Evolutionary conservation across 2,113 vertebrate genomes (phyloP), one percentile per base, ranked within the genome.

Genomic region (Kryptolebias marmoratus): DNA sequence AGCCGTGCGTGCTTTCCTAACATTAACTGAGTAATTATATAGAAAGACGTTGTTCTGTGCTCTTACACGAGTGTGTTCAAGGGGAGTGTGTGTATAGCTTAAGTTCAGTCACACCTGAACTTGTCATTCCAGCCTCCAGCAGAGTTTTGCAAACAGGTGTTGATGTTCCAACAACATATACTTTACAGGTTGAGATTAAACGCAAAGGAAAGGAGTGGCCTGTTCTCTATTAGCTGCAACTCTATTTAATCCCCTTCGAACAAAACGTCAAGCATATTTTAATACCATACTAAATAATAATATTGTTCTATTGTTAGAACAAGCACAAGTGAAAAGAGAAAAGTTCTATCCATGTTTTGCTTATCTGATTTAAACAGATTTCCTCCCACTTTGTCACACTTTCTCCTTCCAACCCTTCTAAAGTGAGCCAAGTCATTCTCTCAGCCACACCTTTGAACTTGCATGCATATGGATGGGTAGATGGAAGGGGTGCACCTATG

Each of bases 61-160:
- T 31, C 18, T 50, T 22, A 2, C 11, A 14, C 31, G 18, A 54
- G 54, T 59, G 3, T 31, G 42, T 50, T 5, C 39, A 59, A 44
- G 5, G 47, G 2, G 55, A 42, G 55, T 60, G 74, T 68, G 31
- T 70, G 44, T 53, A 50, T 48, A 32, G 27, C 55, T 45, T 60
- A 49, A 52, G n/a, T 54, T 75, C 50, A 55, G 68, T 83, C 85
- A 87, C 87, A 61, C 85, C 87, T 86, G 22, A 76, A 73, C 75
- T 64, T 12, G 0, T 67, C 68, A 84, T 79, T 84, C 75, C 68
- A 62, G 65, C 60, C 11, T 44, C 59, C 53, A 68, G 49, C 55
- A 62, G 54, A 80, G n/a, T 47, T 65, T 27, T 54, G 48, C 44
- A 83, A 83, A 83, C 90, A 90, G 90, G 71, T 89, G 83, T 88